A percentile compares a stretch with the other conserved stretches of the same genome.
These are phyloP conservation scores for Spheniscus mendiculus DNA, from an alignment of 2,113 vertebrate genomes.

Conservation along the genomic window DNA sequence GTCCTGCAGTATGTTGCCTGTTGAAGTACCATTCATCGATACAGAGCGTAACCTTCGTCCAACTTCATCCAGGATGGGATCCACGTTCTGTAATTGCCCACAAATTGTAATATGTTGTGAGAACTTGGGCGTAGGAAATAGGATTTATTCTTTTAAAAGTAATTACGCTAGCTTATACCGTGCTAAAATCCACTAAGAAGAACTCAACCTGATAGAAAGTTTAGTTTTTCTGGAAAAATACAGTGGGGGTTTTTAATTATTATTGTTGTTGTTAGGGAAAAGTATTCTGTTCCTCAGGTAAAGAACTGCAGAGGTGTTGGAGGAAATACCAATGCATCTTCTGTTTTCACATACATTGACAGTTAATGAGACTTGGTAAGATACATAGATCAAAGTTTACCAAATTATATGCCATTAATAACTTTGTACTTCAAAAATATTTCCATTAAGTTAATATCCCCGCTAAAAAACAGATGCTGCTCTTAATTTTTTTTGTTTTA, in stretches of 20 bases:
- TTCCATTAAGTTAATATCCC: neutral
- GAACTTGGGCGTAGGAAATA: neutral
- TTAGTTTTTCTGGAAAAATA: neutral
- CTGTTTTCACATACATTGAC: neutral
- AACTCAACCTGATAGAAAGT: neutral
- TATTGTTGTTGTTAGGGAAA: neutral
- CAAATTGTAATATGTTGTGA: neutral
- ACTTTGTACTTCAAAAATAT: neutral
- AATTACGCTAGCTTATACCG: neutral
- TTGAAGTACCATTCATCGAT: neutral
- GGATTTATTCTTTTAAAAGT: neutral
- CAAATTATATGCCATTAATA: neutral
- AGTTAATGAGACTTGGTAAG: neutral
- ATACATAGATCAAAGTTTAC: neutral
- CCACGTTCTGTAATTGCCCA: neutral
- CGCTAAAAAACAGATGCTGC: neutral
- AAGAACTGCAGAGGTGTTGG: neutral
- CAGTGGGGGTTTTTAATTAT: fast-evolving
- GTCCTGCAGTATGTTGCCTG: neutral
- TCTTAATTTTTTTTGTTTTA: neutral
- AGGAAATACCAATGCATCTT: neutral
- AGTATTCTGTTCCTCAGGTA: neutral
- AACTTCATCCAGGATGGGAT: neutral
- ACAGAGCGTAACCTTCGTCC: neutral
- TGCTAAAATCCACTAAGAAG: neutral